Base-by-base conservation (phyloP, 2,113 vertebrate species). In the Natator depressus region DNA sequence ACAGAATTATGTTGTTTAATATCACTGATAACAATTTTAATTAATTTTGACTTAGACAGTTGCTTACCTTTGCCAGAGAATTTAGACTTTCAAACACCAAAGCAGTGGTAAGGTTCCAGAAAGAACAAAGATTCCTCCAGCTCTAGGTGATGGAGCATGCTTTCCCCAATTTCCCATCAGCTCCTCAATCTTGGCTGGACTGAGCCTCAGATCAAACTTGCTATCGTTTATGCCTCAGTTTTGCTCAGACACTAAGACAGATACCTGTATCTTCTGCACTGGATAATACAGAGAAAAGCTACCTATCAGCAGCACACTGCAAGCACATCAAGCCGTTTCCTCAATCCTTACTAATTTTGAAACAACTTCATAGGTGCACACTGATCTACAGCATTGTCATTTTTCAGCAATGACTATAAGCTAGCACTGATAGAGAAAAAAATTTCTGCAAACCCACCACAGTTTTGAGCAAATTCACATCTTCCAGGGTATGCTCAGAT, bases 331-430 rank as follows among this genome's bases (percentile, higher is more conserved):
- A 65, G 6, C 65, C 20, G 65, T 69, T 69, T 69, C 65, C 65
- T 57, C 80, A 25, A 19, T 65, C 62, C 62, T 57, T 78, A 25
- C 57, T 89, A 82, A 87, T 31, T 62, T 31, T 94, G 93, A 79
- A 96, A 86, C 19, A 88, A 53, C 79, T 93, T 92, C 93, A 87
- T 88, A 92, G 93, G 84, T 47, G 47, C 57, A 94, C 49, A 95
- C 79, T 75, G 55, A 93, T 85, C 89, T 88, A 90, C 89, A 94
- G 8, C 47, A 80, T 80, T 89, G 91, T 90, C 94, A 89, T 93
- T 97, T 96, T 93, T 76, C 90, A 89, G 85, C 85, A 93, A 95
- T 94, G 96, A 90, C 89, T 91, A 81, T 24, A 87, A 82, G 65
- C 76, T 24, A 86, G 89, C 72, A 75, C 49, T 91, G 89, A 92